Base-by-base conservation (phyloP, 2,888 invertebrate genomes). In the Malacosoma neustria region DNA sequence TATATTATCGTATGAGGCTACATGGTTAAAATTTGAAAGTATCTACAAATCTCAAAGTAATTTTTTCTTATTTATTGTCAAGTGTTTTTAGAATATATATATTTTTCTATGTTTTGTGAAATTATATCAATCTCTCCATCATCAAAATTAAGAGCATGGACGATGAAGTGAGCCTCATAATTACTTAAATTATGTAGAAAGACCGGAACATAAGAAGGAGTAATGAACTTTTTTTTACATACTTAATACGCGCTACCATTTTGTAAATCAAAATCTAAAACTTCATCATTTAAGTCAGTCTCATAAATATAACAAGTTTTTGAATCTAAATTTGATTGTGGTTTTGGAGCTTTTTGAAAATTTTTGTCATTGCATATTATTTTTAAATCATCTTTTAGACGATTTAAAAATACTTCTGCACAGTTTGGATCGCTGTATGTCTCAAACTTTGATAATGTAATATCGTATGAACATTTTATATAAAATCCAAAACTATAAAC, bases 131-230 rank as follows among this genome's bases (percentile, higher is more conserved):
- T 15, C 7, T 15, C 15, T 5, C 15, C 39, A 4, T 52, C 44
- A 39, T 36, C 33, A 35, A 46, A 46, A 22, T 49, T 51, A 5
- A 61, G 45, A 30, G 50, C 52, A 22, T 3, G 46, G 3, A 63
- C 48, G 29, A 62, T 51, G 9, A 59, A 52, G 46, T 65, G 59
- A 3, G 51, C 41, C 45, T 59, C 57, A 36, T 60, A 61, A 14
- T 55, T 43, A 31, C 40, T 43, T 3, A 62, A 22, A 22, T 22
- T 22, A 39, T 59, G 49, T 30, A 57, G 37, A 32, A 56, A 38
- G 13, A 57, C 32, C 6, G 54, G 51, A 42, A 15, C 7, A 15
- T 15, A 15, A 15, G 5, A 15, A 15, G 38, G 41, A 2, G 45
- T 4, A 29, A 40, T 36, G 43, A 48, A 54, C 36, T 53, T 52